Evolutionary conservation across 2,888 invertebrate genomes (phyloP).

Genomic region (Hypomecis atomaria): DNA sequence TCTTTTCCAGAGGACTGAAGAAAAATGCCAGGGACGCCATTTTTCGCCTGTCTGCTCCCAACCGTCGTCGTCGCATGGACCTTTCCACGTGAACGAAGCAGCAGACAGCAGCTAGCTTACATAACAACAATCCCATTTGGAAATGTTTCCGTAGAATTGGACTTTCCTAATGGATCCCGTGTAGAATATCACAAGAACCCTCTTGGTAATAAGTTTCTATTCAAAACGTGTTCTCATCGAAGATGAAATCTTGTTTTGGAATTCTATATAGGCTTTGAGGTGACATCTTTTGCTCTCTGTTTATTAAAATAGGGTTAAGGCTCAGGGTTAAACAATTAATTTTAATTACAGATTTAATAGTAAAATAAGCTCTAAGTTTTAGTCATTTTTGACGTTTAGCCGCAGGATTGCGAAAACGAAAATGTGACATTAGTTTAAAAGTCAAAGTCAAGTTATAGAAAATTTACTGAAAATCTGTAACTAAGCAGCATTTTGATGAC

Average conservation of each 20-base stretch:
- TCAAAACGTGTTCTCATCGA: constrained; percentile 9
- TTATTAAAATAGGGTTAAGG: no score
- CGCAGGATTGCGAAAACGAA: no score
- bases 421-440: no score
- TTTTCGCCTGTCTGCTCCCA: constrained; percentile 21
- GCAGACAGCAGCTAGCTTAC: neutral
- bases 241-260: constrained; percentile 1
- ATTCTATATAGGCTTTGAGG: neutral
- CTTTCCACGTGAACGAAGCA: constrained; percentile 13
- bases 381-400: no score
- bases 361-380: no score
- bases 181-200: constrained; percentile 16
- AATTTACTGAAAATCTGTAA: no score
- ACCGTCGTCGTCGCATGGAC: constrained; percentile 5
- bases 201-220: constrained; percentile 17
- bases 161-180: constrained; percentile 30
- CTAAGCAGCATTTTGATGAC: no score
- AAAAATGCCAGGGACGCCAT: constrained; percentile 12
- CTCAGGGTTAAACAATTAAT: no score
- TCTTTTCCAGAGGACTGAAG: constrained; percentile 1
- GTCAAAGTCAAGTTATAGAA: no score
- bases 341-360: no score
- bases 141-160: constrained; percentile 27
- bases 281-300: no score
- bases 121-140: constrained; percentile 24